Evolutionary conservation across 2,113 vertebrate genomes (phyloP), one percentile per base, ranked within the genome.

Genomic region (Strix uralensis): DNA sequence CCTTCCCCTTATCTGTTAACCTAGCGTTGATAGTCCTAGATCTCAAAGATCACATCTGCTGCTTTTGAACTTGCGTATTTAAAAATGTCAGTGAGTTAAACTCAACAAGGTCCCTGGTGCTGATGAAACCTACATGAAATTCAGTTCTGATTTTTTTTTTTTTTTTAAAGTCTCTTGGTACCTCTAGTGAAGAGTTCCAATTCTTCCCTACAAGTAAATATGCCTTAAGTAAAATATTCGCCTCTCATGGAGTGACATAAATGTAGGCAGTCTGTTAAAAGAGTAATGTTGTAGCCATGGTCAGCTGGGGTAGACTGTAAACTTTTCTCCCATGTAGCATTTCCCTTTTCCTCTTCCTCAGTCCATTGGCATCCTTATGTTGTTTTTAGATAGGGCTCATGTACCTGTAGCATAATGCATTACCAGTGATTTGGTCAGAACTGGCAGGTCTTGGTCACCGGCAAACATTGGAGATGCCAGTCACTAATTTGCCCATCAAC

Each of bases 351-450:
- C 9, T 52, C 16, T 89, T 79, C 25, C 8, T 12, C 36, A 38
- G 57, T 67, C 12, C 7, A 5, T 4, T n/a, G 17, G 13, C 32
- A 63, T 52, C 30, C 19, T 72, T 79, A 59, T 0, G 0, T 40
- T 86, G 15, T 21, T 49, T 54, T 49, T 62, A 59, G 47, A 44
- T 44, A 25, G 67, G 47, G 11, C 15, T 70, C 11, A 4, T 25
- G 21, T 63, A 58, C 61, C 8, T 80, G 25, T 62, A 57, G 13
- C 36, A 16, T 77, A 49, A 90, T 70, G 21, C 11, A 46, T 77
- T 70, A 29, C 7, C 18, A 72, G 5, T 73, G 29, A n/a, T 93
- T 55, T 69, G 15, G 54, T 88, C 61, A 82, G 52, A 89, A 63
- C 18, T 34, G 51, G 27, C 1, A 10, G 10, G 36, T 71, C 52